Evolutionary conservation across 2,797 vertebrate species (phyloP).

Genomic region (Anguilla megastoma): DNA sequence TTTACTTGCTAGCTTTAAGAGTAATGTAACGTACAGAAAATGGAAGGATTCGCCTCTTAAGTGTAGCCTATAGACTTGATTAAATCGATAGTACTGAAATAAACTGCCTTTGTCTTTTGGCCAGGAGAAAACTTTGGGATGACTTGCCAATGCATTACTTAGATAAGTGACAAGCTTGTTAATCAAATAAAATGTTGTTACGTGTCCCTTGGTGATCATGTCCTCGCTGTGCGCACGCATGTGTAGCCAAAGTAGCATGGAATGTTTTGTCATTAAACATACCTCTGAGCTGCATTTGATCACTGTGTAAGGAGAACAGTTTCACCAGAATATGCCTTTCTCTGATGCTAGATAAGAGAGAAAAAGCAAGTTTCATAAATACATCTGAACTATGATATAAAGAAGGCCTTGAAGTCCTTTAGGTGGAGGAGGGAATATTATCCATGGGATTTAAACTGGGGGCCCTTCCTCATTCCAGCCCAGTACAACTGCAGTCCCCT

Average conservation of each 20-base stretch:
- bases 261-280: not conserved
- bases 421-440: not conserved
- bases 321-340: not conserved
- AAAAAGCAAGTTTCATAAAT: not conserved
- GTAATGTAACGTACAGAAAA: not conserved
- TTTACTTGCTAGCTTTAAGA: conserved; percentile 1
- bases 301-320: not conserved
- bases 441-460: not conserved
- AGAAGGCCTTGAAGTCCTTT: not conserved
- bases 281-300: not conserved
- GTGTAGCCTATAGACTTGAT: not conserved
- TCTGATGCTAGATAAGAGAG: not conserved
- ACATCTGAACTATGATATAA: not conserved
- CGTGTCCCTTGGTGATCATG: not conserved
- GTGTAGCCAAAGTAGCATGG: not conserved
- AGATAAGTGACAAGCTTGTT: not conserved
- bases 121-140: not conserved
- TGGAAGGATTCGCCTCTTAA: not conserved
- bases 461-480: not conserved
- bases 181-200: not conserved
- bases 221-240: not conserved
- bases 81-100: not conserved
- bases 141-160: not conserved
- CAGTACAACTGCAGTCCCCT: not conserved
- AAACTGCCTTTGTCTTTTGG: not conserved